Evolutionary conservation across 2,888 invertebrate species (phyloP).

Genomic region (Schizaphis graminum): DNA sequence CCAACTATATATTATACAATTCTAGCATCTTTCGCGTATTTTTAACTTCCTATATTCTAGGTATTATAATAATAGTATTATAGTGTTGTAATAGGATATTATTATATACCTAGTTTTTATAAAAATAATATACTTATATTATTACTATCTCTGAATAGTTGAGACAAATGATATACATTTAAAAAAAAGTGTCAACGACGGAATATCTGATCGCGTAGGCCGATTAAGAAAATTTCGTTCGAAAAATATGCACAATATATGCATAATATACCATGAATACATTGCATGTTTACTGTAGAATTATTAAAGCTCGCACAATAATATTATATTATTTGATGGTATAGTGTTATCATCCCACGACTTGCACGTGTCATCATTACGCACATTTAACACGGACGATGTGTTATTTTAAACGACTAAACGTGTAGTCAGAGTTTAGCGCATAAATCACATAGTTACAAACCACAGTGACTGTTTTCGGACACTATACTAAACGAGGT

Average conservation of each 20-base stretch:
- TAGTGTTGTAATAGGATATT: background rate
- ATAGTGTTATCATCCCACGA: slow-evolving; percentile 15
- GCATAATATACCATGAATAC: background rate
- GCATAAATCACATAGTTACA: slow-evolving; percentile 49
- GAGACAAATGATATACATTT: background rate
- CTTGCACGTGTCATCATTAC: slow-evolving; percentile 51
- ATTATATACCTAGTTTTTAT: background rate
- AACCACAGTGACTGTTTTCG: slow-evolving; percentile 13
- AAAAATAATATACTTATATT: background rate
- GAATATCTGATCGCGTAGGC: background rate
- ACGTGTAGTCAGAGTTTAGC: slow-evolving; percentile 47
- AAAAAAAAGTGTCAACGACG: background rate
- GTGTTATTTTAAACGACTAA: slow-evolving; percentile 55
- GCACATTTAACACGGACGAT: slow-evolving; percentile 22
- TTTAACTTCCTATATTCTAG: background rate
- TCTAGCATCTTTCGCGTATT: background rate
- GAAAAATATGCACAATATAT: background rate
- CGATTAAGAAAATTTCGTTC: background rate
- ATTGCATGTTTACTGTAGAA: background rate
- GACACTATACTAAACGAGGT: slow-evolving; percentile 50
- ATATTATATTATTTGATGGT: background rate
- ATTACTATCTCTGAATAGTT: background rate
- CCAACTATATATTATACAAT: background rate
- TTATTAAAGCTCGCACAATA: background rate
- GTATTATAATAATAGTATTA: background rate